Conservation (phyloP, 2,888 invertebrate species). For the Caenorhabditis macrosperma region DNA sequence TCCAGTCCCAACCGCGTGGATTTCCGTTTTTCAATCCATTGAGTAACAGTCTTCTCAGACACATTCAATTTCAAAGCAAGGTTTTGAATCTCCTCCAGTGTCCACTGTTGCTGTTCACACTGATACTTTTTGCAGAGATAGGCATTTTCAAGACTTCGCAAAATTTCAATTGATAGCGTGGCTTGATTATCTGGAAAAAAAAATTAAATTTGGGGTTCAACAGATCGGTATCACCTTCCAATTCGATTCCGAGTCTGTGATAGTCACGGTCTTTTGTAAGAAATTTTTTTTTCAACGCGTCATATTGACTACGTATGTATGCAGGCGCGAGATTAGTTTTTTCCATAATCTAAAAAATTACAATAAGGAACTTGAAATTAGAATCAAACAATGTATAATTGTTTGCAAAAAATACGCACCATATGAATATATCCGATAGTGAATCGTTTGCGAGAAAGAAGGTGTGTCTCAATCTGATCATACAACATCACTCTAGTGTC, state of each 20-base stretch:
- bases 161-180: not conserved
- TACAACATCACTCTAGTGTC: not conserved
- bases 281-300: not conserved
- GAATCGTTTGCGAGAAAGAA: not conserved
- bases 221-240: not conserved
- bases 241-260: not conserved
- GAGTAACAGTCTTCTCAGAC: too few relatives aligned
- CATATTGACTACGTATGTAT: conserved; percentile 1
- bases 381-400: not conserved
- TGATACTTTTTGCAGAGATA: conserved; percentile 9
- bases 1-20: too few relatives aligned
- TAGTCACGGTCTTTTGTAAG: not conserved
- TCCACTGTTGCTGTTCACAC: not conserved
- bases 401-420: not conserved
- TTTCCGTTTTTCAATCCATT: too few relatives aligned
- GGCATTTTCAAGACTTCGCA: not conserved
- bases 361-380: not conserved
- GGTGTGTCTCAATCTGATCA: not conserved
- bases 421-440: not conserved
- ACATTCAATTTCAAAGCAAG: too few relatives aligned
- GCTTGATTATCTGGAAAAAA: not conserved
- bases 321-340: not conserved
- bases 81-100: not conserved
- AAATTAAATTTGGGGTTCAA: too few relatives aligned
- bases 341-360: conserved; percentile 2